Percentiles rank a stretch among this genome's conserved stretches.
Evolutionary conservation across 2,888 invertebrate species (phyloP).

Genomic region (Eupsilia transversa): DNA sequence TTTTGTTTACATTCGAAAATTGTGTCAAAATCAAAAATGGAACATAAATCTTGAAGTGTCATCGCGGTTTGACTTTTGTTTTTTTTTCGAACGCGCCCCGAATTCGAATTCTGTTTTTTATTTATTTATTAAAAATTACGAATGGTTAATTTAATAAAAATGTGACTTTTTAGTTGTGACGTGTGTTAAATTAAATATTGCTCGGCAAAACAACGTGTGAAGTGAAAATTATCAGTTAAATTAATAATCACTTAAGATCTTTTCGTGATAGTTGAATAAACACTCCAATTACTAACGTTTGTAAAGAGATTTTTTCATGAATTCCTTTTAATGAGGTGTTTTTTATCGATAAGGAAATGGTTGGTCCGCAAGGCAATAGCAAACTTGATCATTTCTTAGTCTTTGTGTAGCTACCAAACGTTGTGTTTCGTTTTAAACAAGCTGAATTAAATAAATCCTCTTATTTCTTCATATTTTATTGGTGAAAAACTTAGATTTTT

Average conservation of each 20-base stretch:
- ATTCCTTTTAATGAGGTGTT: conserved; percentile 46
- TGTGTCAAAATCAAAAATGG: conserved; percentile 27
- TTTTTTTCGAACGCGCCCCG: conserved; percentile 15
- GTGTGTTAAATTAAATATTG: conserved; percentile 6
- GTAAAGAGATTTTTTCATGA: conserved; percentile 56
- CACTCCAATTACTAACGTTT: conserved; percentile 38
- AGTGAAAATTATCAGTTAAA: conserved; percentile 59
- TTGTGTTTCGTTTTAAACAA: conserved; percentile 39
- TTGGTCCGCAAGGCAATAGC: conserved; percentile 57
- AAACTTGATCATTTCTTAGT: conserved; percentile 56
- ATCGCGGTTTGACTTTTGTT: conserved; percentile 4
- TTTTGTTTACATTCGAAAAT: conserved; percentile 33
- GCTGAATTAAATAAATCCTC: conserved; percentile 6
- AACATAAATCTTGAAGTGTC: conserved; percentile 24
- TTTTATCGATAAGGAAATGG: conserved; percentile 65
- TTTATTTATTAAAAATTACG: neutral
- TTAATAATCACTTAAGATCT: conserved; percentile 42
- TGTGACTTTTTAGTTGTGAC: conserved; percentile 43
- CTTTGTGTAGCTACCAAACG: conserved; percentile 39
- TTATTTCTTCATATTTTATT: neutral
- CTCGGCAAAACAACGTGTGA: conserved; percentile 25
- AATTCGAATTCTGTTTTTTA: conserved; percentile 6
- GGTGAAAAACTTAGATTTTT: neutral
- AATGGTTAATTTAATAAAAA: conserved; percentile 19
- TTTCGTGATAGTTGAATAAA: conserved; percentile 53